Conservation (phyloP, 2,797 vertebrate genomes). For the Enteromius mattozi region DNA sequence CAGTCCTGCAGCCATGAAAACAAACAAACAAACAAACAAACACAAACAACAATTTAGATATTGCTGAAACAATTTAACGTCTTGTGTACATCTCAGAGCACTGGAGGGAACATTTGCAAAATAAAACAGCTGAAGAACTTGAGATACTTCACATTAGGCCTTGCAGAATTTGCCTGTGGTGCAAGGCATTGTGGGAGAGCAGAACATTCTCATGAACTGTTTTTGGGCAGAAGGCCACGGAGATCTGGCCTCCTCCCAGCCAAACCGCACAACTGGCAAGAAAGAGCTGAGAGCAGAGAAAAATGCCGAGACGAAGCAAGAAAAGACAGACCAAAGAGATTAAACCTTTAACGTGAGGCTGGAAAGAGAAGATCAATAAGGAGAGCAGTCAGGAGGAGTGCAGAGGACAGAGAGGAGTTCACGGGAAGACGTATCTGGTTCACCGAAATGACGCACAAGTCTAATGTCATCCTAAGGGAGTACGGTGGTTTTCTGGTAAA, state of each 20-base stretch:
- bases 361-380: constrained; percentile 37
- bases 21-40: background rate
- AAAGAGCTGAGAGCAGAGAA: constrained; percentile 22
- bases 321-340: constrained; percentile 19
- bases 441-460: constrained; percentile 41
- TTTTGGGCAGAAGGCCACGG: constrained; percentile 44
- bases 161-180: constrained; percentile 6
- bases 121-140: constrained; percentile 1
- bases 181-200: constrained; percentile 31
- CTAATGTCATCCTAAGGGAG: constrained; percentile 48
- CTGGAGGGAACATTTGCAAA: background rate
- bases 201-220: constrained; percentile 50
- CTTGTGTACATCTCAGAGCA: constrained; percentile 6
- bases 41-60: constrained; percentile 16
- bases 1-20: constrained; percentile 83
- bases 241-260: constrained; percentile 48
- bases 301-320: constrained; percentile 10
- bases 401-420: constrained; percentile 23
- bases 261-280: constrained; percentile 31
- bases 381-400: background rate
- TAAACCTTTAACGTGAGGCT: constrained; percentile 32
- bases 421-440: constrained; percentile 48
- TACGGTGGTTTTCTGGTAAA: constrained; percentile 41
- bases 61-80: background rate
- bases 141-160: constrained; percentile 9